Evolutionary conservation across 2,888 invertebrate species (phyloP).

Genomic region (Drosophila bunnanda): DNA sequence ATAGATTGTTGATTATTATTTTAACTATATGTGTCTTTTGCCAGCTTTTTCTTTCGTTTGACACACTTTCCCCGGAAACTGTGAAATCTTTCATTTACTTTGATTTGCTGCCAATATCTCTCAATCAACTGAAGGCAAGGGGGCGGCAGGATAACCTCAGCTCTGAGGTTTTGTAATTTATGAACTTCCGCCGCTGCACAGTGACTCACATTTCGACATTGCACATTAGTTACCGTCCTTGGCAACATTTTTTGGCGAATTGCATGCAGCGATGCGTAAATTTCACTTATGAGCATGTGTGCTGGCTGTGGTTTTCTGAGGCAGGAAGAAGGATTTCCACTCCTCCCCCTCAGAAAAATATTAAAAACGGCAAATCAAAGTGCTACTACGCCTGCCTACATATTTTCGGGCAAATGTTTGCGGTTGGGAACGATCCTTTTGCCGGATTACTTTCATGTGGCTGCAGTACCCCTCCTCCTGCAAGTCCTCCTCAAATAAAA

Average conservation of each 20-base stretch:
- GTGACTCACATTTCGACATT: slow-evolving; percentile 19
- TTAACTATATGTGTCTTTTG: neutral
- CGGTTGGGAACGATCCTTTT: slow-evolving; percentile 61
- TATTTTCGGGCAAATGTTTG: slow-evolving; percentile 74
- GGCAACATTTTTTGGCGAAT: slow-evolving; percentile 75
- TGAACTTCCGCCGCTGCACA: slow-evolving; percentile 46
- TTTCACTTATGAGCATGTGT: slow-evolving; percentile 61
- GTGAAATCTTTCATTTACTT: slow-evolving; percentile 70
- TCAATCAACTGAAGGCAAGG: slow-evolving; percentile 11
- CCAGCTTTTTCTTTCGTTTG: slow-evolving; percentile 46
- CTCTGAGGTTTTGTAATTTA: slow-evolving; percentile 64
- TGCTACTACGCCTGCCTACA: slow-evolving; percentile 58
- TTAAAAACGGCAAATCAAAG: slow-evolving; percentile 77
- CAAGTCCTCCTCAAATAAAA: slow-evolving; percentile 24
- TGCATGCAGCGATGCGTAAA: slow-evolving; percentile 77
- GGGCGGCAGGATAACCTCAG: slow-evolving; percentile 26
- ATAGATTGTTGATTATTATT: too few relatives aligned
- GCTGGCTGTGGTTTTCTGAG: slow-evolving; percentile 23
- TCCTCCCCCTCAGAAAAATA: slow-evolving; percentile 50
- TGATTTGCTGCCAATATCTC: slow-evolving; percentile 51
- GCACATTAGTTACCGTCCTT: slow-evolving; percentile 55
- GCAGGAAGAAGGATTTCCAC: slow-evolving; percentile 3
- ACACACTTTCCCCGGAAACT: slow-evolving; percentile 52
- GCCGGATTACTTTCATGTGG: slow-evolving; percentile 76
- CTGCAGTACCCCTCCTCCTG: slow-evolving; percentile 46